Evolutionary conservation across 2,888 invertebrate species (phyloP), one percentile per base, ranked within the genome.

Genomic region (Calameuta filiformis): DNA sequence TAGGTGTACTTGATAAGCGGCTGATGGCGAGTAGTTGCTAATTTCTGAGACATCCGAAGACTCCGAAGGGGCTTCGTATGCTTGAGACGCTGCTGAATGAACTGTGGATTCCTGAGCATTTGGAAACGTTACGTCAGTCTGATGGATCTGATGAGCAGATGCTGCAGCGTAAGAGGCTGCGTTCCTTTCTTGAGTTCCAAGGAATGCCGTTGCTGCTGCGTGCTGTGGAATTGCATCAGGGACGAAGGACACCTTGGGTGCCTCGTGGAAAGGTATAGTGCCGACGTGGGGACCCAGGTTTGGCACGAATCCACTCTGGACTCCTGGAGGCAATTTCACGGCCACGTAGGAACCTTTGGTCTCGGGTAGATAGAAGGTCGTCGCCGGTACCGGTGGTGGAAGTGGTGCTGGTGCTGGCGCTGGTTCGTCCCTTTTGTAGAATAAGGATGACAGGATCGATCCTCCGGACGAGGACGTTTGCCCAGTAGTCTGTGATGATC

Each of bases 321-420:
- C n/a, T 15, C 68, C 23, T 11, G n/a, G 4, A 0, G 82, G 80
- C 1, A 81, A 15, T 23, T 79, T 76, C 0, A 83, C 76, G 6
- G 80, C 77, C 4, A 79, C 76, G 78, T 83, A 83, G 33, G 73
- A 35, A 69, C 82, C 82, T n/a, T 78, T 81, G 23, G 80, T 80
- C 37, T 78, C 75, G 33, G 83, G 83, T 31, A 83, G 75, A 40
- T 76, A 79, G n/a, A 79, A 77, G 73, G 78, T 78, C 35, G 76
- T 76, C 15, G 76, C 69, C 35, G 30, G 35, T 4, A 68, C 34
- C 34, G 56, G 33, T 23, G 73, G 56, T 11, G 77, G 69, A 1
- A n/a, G 69, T 31, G 69, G 75, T 11, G 71, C 73, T 69, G 23
- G 69, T 30, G 37, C 30, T 33, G 69, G 11, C 1, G 40, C 40